These are phyloP conservation scores for Daphoenositta chrysoptera DNA, from an alignment of 2,113 vertebrate genomes.

Conservation along the genomic window DNA sequence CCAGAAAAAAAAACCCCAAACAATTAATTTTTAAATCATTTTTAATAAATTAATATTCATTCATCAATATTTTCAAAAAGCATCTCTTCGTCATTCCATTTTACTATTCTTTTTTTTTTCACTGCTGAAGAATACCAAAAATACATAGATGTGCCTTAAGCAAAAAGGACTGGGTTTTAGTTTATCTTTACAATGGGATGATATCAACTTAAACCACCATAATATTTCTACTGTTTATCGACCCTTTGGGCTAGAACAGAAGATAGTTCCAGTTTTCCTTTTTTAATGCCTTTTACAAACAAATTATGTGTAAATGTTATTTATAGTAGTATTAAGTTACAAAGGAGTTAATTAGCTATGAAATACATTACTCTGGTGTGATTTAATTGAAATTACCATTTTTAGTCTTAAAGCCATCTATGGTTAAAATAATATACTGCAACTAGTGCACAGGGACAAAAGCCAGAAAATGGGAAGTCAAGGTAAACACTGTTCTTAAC, in stretches of 20 bases:
- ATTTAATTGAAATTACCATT: neutral
- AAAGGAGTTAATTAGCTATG: slow-evolving; percentile 29
- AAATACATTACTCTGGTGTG: neutral
- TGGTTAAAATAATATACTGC: slow-evolving; percentile 3
- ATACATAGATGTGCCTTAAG: slow-evolving; percentile 73
- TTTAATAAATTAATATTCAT: slow-evolving; percentile 79
- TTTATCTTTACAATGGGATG: slow-evolving; percentile 71
- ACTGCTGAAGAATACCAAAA: slow-evolving; percentile 73
- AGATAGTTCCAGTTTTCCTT: slow-evolving; percentile 44
- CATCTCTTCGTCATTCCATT: slow-evolving; percentile 70
- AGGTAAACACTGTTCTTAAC: slow-evolving; percentile 45
- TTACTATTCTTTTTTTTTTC: slow-evolving; percentile 50
- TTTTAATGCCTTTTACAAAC: slow-evolving; percentile 54
- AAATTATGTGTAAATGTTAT: slow-evolving; percentile 1
- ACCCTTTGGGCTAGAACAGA: neutral
- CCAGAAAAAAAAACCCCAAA: neutral
- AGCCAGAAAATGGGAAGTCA: slow-evolving; percentile 49
- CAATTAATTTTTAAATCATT: slow-evolving; percentile 59
- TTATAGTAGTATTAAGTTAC: neutral
- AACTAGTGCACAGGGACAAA: neutral
- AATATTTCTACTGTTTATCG: slow-evolving; percentile 38
- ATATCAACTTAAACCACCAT: slow-evolving; percentile 51
- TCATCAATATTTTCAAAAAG: slow-evolving; percentile 73
- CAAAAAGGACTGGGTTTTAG: slow-evolving; percentile 57
- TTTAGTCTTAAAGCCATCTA: slow-evolving; percentile 29